phyloP scores from a whole-genome alignment of 2,888 invertebrate species.

The Coenonympha arcania region DNA sequence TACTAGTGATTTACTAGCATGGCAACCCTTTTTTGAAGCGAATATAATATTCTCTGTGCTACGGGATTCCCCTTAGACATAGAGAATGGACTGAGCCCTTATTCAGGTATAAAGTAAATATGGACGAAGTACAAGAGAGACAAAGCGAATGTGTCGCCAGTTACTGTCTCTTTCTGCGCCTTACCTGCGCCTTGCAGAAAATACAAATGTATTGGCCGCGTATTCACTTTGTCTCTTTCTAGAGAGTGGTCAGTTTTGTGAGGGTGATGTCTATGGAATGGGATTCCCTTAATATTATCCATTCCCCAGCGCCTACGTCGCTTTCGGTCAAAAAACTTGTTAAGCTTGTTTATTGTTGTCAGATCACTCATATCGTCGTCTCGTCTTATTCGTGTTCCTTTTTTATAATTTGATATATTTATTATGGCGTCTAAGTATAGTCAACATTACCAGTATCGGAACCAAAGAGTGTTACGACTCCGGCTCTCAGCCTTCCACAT shows the following conservation, averaged over 20 bases:
- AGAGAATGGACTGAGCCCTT: neutral
- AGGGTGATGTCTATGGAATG: neutral
- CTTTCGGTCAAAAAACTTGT: neutral
- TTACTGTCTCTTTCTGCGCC: neutral
- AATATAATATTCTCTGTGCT: no score
- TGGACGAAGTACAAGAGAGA: neutral
- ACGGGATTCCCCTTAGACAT: no score
- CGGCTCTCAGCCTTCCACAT: conserved; percentile 1
- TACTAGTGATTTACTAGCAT: neutral
- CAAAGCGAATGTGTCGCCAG: neutral
- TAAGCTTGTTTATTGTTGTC: neutral
- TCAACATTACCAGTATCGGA: neutral
- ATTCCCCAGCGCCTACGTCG: neutral
- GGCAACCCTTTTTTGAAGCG: neutral
- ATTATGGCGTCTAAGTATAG: neutral
- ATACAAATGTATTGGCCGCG: neutral
- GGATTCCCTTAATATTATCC: neutral
- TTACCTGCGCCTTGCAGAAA: neutral
- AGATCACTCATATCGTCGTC: no score
- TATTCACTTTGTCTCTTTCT: neutral
- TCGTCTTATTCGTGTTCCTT: no score
- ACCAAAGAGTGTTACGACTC: conserved; percentile 6
- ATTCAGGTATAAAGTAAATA: neutral
- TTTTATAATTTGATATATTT: no score
- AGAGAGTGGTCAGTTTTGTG: neutral